These are phyloP conservation scores for Romanogobio albipinnatus DNA, from an alignment of 2,113 vertebrate species.

Conservation along the genomic window DNA sequence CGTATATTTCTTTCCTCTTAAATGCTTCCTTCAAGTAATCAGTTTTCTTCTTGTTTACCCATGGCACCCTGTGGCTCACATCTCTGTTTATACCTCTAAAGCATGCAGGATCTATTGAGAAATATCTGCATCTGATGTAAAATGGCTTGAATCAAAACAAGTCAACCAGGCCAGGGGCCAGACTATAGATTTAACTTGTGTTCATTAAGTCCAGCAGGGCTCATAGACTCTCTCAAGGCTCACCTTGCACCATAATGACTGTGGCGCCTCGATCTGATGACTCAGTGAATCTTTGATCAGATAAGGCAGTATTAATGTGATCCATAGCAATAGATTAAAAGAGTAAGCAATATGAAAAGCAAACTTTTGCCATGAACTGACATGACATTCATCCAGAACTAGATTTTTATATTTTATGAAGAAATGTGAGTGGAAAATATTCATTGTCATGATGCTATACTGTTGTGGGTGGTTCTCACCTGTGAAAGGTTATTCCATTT, in stretches of 20 bases:
- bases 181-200: conserved; percentile 44
- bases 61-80: background rate
- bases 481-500: too few relatives aligned
- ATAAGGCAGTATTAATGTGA: conserved; percentile 30
- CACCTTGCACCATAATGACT: conserved; percentile 32
- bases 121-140: conserved; percentile 15
- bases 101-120: background rate
- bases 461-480: background rate
- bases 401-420: background rate
- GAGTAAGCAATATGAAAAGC: background rate
- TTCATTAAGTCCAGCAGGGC: conserved; percentile 39
- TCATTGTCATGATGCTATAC: background rate
- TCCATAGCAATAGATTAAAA: conserved; percentile 10
- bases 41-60: conserved; percentile 11
- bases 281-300: conserved; percentile 48
- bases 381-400: background rate
- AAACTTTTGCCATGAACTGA: background rate
- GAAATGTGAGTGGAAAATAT: background rate
- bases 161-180: conserved; percentile 36
- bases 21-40: conserved; percentile 28
- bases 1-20: conserved; percentile 22
- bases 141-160: conserved; percentile 44
- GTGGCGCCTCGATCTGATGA: conserved; percentile 51
- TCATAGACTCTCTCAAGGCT: conserved; percentile 41
- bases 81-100: background rate